These are phyloP conservation scores for Daphoenositta chrysoptera DNA, from an alignment of 2,113 vertebrate genomes.

Conservation along the genomic window DNA sequence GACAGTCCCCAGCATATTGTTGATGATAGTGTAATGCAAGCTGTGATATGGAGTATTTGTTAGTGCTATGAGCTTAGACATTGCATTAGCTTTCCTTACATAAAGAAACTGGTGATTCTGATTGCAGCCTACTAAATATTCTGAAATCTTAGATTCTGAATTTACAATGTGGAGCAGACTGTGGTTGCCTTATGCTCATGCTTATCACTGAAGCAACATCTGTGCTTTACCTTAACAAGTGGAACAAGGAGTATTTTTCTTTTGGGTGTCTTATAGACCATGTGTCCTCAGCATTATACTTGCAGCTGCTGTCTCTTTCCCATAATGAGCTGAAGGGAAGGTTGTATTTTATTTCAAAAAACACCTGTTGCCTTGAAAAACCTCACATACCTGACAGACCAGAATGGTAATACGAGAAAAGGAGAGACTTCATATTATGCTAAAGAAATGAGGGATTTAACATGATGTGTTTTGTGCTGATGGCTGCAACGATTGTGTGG, in stretches of 20 bases:
- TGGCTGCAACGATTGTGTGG: conserved; percentile 18
- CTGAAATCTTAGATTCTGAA: conserved; percentile 52
- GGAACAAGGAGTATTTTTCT: conserved; percentile 71
- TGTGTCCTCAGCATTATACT: conserved; percentile 70
- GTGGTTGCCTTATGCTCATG: conserved; percentile 44
- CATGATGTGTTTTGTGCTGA: background rate
- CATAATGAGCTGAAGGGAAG: conserved; percentile 61
- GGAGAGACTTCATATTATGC: background rate
- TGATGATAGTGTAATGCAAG: conserved; percentile 7
- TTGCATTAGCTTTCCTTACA: background rate
- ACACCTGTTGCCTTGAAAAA: conserved; percentile 75
- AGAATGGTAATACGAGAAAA: conserved; percentile 69
- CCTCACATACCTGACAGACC: conserved; percentile 71
- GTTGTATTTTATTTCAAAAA: conserved; percentile 75
- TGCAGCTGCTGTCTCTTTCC: conserved; percentile 75
- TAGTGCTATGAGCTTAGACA: background rate
- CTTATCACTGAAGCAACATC: conserved; percentile 64
- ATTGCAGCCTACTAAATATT: conserved; percentile 6
- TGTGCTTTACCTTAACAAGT: conserved; percentile 70
- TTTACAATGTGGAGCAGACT: conserved; percentile 2
- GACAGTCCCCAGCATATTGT: background rate
- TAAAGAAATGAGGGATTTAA: conserved; percentile 32
- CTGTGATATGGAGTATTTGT: background rate
- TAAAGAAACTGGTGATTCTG: background rate
- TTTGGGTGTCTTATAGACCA: conserved; percentile 61